Base-by-base conservation (phyloP, 2,888 invertebrate genomes). In the Thymelicus acteon region DNA sequence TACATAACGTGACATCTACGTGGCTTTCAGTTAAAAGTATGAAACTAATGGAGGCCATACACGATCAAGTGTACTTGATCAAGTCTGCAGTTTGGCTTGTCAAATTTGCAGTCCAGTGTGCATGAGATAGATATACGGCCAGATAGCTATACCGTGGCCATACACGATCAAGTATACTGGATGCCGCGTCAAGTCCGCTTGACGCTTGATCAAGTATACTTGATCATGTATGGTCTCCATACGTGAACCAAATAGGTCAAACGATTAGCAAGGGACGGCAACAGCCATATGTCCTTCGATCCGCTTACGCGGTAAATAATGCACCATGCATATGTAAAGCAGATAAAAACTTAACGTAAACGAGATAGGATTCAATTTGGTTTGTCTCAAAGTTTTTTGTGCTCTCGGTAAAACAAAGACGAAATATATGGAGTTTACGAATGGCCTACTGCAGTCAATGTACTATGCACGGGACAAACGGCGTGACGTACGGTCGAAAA, bases 361-460 rank as follows among this genome's bases (percentile, higher is more conserved):
- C 57, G 57, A 24, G 6, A 2, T 57, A 57, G 31, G 57, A 31
- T 57, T 57, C 57, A 57, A 31, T 57, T 57, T 57, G 6, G 24
- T 57, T 13, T 57, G 13, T 19, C 57, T 57, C 31, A 31, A 57
- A 12, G 13, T 1, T 31, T 57, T 24, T 57, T 57, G 31, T 57
- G 31, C 12, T 24, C 12, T 31, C 31, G 31, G 57, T 31, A 57
- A 57, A 62, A 48, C 48, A 62, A 48, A 62, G 47, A 13, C n/a
- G 48, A 48, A 48, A 48, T 47, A 47, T 62, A 62, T 62, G 62
- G 47, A 62, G 62, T 44, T 62, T 48, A 62, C 62, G 48, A 62
- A 62, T 62, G 62, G 31, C 47, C 61, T 24, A 24, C 48, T 37
- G 24, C 31, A 62, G 62, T 62, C 62, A 62, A 48, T 62, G 62